Percentiles rank a stretch among this genome's conserved stretches.
Conservation (phyloP, 2,113 vertebrate species). For the Hypocryptadius cinnamomeus region DNA sequence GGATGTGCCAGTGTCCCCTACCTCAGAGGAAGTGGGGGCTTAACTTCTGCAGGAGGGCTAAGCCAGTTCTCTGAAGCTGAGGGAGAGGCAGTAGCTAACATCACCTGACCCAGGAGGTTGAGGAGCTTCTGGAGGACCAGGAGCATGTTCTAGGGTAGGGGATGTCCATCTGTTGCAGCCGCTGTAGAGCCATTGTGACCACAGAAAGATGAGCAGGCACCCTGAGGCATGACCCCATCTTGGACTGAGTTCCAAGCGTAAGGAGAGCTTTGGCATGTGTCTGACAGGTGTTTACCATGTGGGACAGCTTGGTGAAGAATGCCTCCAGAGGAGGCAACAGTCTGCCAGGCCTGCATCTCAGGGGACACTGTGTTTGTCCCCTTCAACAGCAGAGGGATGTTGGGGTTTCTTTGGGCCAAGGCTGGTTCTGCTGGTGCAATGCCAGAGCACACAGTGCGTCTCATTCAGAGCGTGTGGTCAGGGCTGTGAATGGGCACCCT, state of each 20-base stretch:
- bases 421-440: background rate
- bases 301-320: background rate
- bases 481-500: background rate
- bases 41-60: background rate
- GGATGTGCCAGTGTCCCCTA: background rate
- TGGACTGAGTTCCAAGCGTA: background rate
- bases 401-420: background rate
- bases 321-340: background rate
- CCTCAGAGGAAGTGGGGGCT: background rate
- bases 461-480: background rate
- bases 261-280: background rate
- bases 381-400: fast-evolving
- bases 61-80: background rate
- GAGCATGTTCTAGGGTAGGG: background rate
- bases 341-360: background rate
- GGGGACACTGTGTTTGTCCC: background rate
- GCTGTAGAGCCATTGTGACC: fast-evolving
- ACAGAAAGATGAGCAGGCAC: background rate
- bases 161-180: background rate
- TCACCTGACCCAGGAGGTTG: background rate
- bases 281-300: background rate
- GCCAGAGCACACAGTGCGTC: background rate
- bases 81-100: background rate
- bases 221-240: background rate
- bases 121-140: background rate